Evolutionary conservation across 2,888 invertebrate species (phyloP), one percentile per base, ranked within the genome.

Genomic region (Furcula furcula): DNA sequence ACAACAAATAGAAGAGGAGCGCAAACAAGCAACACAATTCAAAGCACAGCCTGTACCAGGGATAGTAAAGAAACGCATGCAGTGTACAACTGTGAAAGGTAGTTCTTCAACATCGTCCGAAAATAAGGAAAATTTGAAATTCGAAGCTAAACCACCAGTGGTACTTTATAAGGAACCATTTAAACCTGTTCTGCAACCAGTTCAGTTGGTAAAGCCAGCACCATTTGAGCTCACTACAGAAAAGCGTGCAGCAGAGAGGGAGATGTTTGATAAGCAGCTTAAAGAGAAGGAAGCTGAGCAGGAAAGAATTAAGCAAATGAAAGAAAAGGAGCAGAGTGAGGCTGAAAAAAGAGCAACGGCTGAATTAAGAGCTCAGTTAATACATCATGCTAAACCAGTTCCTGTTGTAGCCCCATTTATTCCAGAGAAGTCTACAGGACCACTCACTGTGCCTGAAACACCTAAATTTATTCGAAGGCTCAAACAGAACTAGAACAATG

Each of bases 1-100:
- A 45, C 87, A 90, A 44, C 78, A 89, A 37, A 64, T 91, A 11
- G 91, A 93, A 39, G 82, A 87, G 44, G 91, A 92, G 40, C 86
- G 90, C 25, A 92, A 90, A 52, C 91, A 92, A 65, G 86, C 90
- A 0, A 77, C 90, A 1, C 90, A 91, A 47, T 95, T 95, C 58
- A 93, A 93, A 70, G 95, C 95, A 0, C 91, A 92, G 30, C 94
- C 94, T 0, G 65, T 92, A 7, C 94, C 94, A 0, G 67, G 65
- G n/a, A 75, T 51, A 52, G 83, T 74, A 54, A 90, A 56, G 60
- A 90, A 73, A 68, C 80, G 36, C 34, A 90, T 65, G 76, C 79
- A 51, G 44, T 79, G 20, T 76, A 57, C 34, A 32, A 52, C 59
- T 1, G 36, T 63, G 0, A 81, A 78, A 37, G 63, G 65, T 0